phyloP scores from a whole-genome alignment of 2,888 invertebrate genomes.

The Nemurella pictetii region DNA sequence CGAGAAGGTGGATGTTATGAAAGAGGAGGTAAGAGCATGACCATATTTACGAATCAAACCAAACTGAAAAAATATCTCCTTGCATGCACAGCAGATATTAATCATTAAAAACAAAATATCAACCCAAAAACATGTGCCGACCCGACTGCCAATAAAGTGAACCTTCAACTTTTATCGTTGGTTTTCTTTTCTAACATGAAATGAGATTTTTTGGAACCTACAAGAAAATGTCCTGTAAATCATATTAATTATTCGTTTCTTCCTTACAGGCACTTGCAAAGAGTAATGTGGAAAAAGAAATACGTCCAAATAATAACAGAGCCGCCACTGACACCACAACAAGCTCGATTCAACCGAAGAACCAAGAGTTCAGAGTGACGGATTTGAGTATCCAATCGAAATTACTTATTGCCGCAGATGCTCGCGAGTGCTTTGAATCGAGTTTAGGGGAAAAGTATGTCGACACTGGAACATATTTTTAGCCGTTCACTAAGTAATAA shows the following conservation, averaged over 20 bases:
- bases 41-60: too few relatives aligned
- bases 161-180: too few relatives aligned
- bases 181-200: too few relatives aligned
- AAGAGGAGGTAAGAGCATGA: background rate
- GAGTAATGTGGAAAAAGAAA: background rate
- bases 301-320: background rate
- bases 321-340: background rate
- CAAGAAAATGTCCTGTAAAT: too few relatives aligned
- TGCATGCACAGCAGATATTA: too few relatives aligned
- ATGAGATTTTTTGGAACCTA: too few relatives aligned
- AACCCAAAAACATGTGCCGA: too few relatives aligned
- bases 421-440: background rate
- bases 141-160: too few relatives aligned
- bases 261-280: background rate
- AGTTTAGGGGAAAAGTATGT: constrained; percentile 24
- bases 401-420: background rate
- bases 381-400: constrained; percentile 13
- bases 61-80: too few relatives aligned
- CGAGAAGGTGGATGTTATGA: constrained; percentile 6
- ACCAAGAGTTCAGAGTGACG: background rate
- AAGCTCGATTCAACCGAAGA: background rate
- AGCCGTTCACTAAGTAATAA: background rate
- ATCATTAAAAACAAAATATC: too few relatives aligned
- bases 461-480: constrained; percentile 35
- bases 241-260: too few relatives aligned